These are phyloP conservation scores for Drosophila kurseongensis DNA, from an alignment of 1,140 invertebrate species.

Conservation along the genomic window DNA sequence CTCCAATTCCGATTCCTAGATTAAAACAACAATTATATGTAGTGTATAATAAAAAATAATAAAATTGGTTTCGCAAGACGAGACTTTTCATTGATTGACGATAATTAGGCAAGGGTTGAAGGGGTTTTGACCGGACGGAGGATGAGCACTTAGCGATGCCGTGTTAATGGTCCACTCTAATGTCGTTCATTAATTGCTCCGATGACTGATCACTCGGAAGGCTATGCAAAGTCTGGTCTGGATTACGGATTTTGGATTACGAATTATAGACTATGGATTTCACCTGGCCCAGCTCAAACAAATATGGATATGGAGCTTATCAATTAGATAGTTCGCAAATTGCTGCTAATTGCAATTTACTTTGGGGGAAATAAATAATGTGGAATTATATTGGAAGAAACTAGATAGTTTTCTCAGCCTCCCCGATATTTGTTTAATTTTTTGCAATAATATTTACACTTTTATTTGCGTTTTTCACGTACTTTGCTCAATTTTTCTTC, in stretches of 20 bases:
- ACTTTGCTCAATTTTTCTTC: conserved; percentile 64
- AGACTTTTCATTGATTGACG: conserved; percentile 65
- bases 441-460: conserved; percentile 74
- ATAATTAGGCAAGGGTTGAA: conserved; percentile 61
- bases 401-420: conserved; percentile 49
- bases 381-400: conserved; percentile 32
- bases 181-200: conserved; percentile 64
- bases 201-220: conserved; percentile 50
- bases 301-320: conserved; percentile 45
- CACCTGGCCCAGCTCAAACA: conserved; percentile 38
- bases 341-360: conserved; percentile 71
- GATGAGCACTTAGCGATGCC: conserved; percentile 54
- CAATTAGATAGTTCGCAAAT: conserved; percentile 72
- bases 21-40: conserved; percentile 2
- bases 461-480: conserved; percentile 63
- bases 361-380: conserved; percentile 44
- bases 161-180: conserved; percentile 71
- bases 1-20: conserved; percentile 3
- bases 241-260: not conserved
- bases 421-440: conserved; percentile 51
- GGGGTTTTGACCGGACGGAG: conserved; percentile 32
- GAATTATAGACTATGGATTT: conserved; percentile 27
- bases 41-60: not conserved
- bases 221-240: conserved; percentile 64
- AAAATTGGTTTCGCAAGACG: conserved; percentile 35